A percentile compares a stretch with the other conserved stretches of the same genome.
phyloP scores from a whole-genome alignment of 2,888 invertebrate genomes.

The Campoletis raptor region DNA sequence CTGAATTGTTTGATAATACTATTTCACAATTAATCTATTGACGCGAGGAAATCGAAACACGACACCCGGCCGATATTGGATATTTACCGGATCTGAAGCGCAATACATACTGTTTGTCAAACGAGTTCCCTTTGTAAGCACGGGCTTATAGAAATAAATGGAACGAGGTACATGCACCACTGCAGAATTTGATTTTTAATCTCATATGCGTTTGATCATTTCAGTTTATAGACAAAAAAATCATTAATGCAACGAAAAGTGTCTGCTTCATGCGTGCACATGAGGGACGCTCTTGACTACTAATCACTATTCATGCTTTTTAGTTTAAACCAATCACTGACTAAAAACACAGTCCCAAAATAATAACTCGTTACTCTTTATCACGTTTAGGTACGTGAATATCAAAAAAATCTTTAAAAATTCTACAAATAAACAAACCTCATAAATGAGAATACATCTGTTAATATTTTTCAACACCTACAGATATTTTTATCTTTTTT shows the following conservation, averaged over 20 bases:
- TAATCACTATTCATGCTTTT: constrained; percentile 41
- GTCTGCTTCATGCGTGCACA: neutral
- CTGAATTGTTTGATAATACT: constrained; percentile 39
- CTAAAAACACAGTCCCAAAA: constrained; percentile 27
- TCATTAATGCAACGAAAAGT: constrained; percentile 22
- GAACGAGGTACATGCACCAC: neutral
- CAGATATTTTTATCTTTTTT: neutral
- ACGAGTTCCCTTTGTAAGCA: constrained; percentile 20
- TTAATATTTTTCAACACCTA: neutral
- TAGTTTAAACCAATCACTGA: constrained; percentile 41
- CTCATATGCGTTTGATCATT: constrained; percentile 15
- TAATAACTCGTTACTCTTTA: constrained; percentile 2
- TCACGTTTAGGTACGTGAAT: constrained; percentile 9
- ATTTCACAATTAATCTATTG: constrained; percentile 38
- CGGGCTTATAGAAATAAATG: constrained; percentile 14
- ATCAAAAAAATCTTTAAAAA: no score
- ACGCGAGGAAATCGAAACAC: constrained; percentile 20
- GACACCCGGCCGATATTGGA: constrained; percentile 16
- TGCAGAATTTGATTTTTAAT: constrained; percentile 50
- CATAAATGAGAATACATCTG: neutral
- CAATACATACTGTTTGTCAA: constrained; percentile 39
- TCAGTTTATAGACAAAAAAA: constrained; percentile 27
- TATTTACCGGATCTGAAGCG: constrained; percentile 43
- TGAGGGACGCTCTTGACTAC: neutral
- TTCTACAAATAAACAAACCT: neutral